Conservation (phyloP, 2,113 vertebrate genomes). For the Paramisgurnus dabryanus region DNA sequence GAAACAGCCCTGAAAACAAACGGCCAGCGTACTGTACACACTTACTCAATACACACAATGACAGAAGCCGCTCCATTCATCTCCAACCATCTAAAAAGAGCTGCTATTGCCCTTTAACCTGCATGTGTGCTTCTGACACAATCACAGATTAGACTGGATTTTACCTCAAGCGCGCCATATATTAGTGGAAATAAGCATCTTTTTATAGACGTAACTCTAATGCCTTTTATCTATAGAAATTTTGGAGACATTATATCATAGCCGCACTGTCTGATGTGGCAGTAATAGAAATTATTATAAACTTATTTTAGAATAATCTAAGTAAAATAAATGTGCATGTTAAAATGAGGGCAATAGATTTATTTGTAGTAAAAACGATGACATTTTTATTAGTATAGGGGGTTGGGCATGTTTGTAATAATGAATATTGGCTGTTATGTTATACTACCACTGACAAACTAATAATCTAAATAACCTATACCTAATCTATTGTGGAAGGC, state of each 20-base stretch:
- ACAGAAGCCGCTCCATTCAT: conserved; percentile 61
- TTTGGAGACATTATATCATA: neutral
- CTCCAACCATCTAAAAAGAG: conserved; percentile 59
- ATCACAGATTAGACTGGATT: conserved; percentile 16
- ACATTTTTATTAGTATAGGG: neutral
- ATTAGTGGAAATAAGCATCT: neutral
- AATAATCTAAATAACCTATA: neutral
- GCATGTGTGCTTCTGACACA: conserved; percentile 17
- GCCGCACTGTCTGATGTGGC: too few species aligned
- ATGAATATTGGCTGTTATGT: neutral
- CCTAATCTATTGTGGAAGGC: neutral
- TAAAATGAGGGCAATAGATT: neutral
- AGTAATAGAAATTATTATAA: too few species aligned
- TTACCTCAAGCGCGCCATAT: neutral
- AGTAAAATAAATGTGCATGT: too few species aligned
- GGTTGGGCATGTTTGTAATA: neutral
- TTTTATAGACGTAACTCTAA: neutral
- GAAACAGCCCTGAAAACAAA: conserved; percentile 68
- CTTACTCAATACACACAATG: conserved; percentile 65
- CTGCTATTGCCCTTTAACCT: conserved; percentile 43
- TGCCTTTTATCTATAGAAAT: neutral
- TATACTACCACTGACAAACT: neutral
- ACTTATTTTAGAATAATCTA: too few species aligned
- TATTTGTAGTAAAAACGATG: neutral
- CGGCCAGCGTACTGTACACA: conserved; percentile 55